A percentile compares a stretch with the other conserved stretches of the same genome.
Conservation (phyloP, 1,140 invertebrate genomes). For the Lethrus apterus region DNA sequence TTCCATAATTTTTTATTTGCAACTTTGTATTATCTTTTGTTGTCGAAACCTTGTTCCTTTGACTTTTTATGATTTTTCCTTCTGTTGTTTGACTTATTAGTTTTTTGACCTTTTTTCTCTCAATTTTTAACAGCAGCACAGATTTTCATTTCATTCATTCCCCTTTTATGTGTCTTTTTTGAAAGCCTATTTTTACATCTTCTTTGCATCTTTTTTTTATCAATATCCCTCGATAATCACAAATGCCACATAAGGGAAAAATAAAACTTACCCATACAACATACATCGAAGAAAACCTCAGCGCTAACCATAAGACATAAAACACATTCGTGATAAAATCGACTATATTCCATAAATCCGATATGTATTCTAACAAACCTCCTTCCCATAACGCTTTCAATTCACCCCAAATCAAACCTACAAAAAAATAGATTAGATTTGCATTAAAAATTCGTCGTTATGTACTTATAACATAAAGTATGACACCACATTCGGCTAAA, state of each 20-base stretch:
- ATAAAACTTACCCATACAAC: slow-evolving; percentile 64
- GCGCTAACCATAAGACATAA: slow-evolving; percentile 84
- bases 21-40: too few species aligned
- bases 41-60: too few species aligned
- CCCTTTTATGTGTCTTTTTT: slow-evolving; percentile 5
- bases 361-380: slow-evolving; percentile 82
- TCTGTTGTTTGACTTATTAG: too few species aligned
- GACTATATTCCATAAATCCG: slow-evolving; percentile 94
- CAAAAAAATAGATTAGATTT: slow-evolving; percentile 2
- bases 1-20: too few species aligned
- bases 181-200: too few species aligned
- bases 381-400: slow-evolving; percentile 79
- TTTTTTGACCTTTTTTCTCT: too few species aligned
- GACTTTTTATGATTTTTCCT: too few species aligned
- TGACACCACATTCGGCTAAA: slow-evolving; percentile 72
- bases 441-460: slow-evolving; percentile 9
- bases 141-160: slow-evolving; percentile 2
- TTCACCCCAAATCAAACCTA: slow-evolving; percentile 87
- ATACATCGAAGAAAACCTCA: slow-evolving; percentile 67
- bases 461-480: slow-evolving; percentile 77
- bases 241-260: too few species aligned
- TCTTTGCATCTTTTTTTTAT: too few species aligned
- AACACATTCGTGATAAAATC: slow-evolving; percentile 93
- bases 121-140: too few species aligned
- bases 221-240: too few species aligned